These are phyloP conservation scores for Cryptocephalus primarius DNA, from an alignment of 2,888 invertebrate species.

Conservation along the genomic window DNA sequence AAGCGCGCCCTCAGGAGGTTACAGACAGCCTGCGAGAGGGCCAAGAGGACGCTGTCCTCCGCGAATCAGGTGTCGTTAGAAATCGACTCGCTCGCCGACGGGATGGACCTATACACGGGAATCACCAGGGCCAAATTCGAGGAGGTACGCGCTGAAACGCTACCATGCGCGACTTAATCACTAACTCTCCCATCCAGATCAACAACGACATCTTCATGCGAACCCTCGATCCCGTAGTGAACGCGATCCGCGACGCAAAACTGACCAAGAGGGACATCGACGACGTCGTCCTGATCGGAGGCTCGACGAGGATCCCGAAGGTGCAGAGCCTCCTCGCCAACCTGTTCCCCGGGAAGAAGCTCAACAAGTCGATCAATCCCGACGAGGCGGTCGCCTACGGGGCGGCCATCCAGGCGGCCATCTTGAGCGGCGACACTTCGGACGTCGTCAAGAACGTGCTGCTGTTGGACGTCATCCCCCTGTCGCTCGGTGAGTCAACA, in stretches of 20 bases:
- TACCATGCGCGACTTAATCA: neutral
- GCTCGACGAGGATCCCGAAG: conserved; percentile 59
- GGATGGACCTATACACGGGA: conserved; percentile 47
- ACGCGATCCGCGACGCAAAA: conserved; percentile 51
- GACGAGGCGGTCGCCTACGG: conserved; percentile 62
- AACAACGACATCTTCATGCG: conserved; percentile 50
- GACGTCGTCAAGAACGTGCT: conserved; percentile 49
- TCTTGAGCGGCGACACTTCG: conserved; percentile 46
- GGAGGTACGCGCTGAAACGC: conserved; percentile 34
- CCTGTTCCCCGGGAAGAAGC: conserved; percentile 41
- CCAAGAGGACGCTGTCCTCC: conserved; percentile 48
- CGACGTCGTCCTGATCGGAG: conserved; percentile 51
- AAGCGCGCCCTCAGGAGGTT: conserved; percentile 48
- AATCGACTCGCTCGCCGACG: conserved; percentile 49
- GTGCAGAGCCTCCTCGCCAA: conserved; percentile 50
- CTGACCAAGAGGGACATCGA: conserved; percentile 45
- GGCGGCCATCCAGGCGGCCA: conserved; percentile 54
- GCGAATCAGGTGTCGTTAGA: conserved; percentile 47
- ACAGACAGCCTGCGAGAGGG: conserved; percentile 51
- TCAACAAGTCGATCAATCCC: conserved; percentile 63
- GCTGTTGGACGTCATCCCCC: conserved; percentile 52
- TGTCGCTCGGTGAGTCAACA: conserved; percentile 38
- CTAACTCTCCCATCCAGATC: conserved; percentile 29
- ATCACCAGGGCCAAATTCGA: conserved; percentile 54
- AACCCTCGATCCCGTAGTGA: conserved; percentile 55